phyloP scores from a whole-genome alignment of 2,113 vertebrate species.

The Mesocricetus auratus region DNA sequence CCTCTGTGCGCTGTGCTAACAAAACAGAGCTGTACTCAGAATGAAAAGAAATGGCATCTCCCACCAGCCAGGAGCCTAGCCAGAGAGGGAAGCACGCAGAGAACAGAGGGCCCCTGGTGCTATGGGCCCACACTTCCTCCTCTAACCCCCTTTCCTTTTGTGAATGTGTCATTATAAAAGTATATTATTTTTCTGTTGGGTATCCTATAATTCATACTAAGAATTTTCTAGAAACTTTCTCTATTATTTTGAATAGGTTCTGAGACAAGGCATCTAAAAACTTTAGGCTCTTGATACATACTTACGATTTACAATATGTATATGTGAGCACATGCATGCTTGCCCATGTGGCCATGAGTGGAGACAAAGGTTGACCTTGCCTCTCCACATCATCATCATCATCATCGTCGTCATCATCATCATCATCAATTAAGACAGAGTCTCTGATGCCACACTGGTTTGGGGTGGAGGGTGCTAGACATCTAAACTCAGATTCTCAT shows the following conservation, averaged over 20 bases:
- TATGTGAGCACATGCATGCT: not conserved
- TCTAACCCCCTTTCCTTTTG: not conserved
- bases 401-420: not conserved
- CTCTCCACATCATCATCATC: not conserved
- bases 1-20: too few relatives aligned
- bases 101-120: fast-evolving
- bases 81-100: fast-evolving
- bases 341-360: not conserved
- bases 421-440: not conserved
- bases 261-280: not conserved
- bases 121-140: not conserved
- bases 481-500: not conserved
- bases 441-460: not conserved
- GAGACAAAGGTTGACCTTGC: not conserved
- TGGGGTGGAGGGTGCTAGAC: not conserved
- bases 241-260: not conserved
- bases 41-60: not conserved
- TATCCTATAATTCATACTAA: not conserved
- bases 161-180: not conserved
- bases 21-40: not conserved
- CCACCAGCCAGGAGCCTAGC: too few relatives aligned
- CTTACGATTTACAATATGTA: not conserved
- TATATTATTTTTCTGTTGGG: not conserved
- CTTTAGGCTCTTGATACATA: not conserved
- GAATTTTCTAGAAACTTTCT: not conserved